Percentiles rank a stretch among this genome's conserved stretches.
Evolutionary conservation across 2,888 invertebrate species (phyloP).

Genomic region (Mesopsocus fuscifrons): DNA sequence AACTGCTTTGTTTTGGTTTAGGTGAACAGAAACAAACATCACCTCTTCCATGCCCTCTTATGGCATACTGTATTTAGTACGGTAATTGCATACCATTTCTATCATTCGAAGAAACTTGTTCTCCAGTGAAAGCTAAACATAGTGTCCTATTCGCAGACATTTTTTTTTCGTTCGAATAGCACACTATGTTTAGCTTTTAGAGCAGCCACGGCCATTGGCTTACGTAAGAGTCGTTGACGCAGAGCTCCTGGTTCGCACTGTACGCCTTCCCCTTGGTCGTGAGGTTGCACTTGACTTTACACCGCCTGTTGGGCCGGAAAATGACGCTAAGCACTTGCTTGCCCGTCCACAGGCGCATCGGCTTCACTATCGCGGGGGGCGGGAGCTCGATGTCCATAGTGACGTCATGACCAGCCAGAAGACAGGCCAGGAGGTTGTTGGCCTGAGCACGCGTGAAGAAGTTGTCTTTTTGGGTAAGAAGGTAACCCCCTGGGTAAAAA

Average conservation of each 20-base stretch:
- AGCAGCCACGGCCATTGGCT: too few species aligned
- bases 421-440: slow-evolving; percentile 59
- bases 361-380: slow-evolving; percentile 78
- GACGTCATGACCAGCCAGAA: slow-evolving; percentile 58
- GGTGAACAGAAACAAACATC: too few species aligned
- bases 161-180: too few species aligned
- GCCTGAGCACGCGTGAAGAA: slow-evolving; percentile 69
- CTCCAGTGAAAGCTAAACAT: too few species aligned
- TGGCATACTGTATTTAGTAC: too few species aligned
- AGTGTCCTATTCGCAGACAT: slow-evolving; percentile 5
- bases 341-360: slow-evolving; percentile 81
- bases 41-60: too few species aligned
- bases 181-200: too few species aligned
- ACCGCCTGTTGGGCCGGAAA: slow-evolving; percentile 63
- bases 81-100: too few species aligned
- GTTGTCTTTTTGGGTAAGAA: slow-evolving; percentile 83
- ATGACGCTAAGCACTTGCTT: slow-evolving; percentile 87
- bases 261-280: slow-evolving; percentile 85
- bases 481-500: slow-evolving; percentile 73
- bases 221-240: slow-evolving; percentile 75
- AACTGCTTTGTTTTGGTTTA: too few species aligned
- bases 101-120: too few species aligned
- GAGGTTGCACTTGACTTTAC: slow-evolving; percentile 68
- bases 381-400: slow-evolving; percentile 64
- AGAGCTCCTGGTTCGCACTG: slow-evolving; percentile 63